Evolutionary conservation across 2,888 invertebrate species (phyloP), one percentile per base, ranked within the genome.

Genomic region (Dromius quadrimaculatus): DNA sequence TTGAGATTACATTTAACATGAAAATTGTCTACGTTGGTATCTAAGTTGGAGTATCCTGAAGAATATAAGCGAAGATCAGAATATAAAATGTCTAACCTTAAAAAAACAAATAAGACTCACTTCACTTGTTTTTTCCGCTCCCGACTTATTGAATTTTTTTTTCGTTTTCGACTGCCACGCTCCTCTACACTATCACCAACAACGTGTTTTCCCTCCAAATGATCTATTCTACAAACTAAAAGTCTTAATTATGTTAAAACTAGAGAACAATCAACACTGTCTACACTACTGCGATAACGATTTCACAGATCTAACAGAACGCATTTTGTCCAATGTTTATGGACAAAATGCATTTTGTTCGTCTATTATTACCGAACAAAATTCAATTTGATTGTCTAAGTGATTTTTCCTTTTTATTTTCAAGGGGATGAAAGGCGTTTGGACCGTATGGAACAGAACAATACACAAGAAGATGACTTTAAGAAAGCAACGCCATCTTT

Each of bases 141-240:
- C 3, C 22, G 15, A 20, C 47, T 47, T 47, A 19, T 47, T 15
- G 19, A 19, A 47, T 47, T 47, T 15, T n/a, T 47, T 17, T 47
- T 47, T 22, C 47, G 15, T 19, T 47, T 47, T 20, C 47, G 13
- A 47, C 47, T 47, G 15, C 47, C 47, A 22, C 47, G 47, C 15
- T 47, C n/a, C n/a, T n/a, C n/a, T n/a, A n/a, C 47, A 47, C 22
- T 19, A 17, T 47, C 47, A n/a, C 19, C 47, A n/a, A 47, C 47
- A 47, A 47, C 47, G 47, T 47, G 13, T 47, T 47, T n/a, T n/a
- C n/a, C n/a, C n/a, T n/a, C n/a, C 38, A 38, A 38, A 38, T n/a
- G n/a, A 47, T 47, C 47, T n/a, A 47, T 47, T 15, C 22, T 19
- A 15, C 11, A 38, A 13, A 38, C 11, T 13, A 38, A n/a, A 38